Evolutionary conservation across 2,797 vertebrate genomes (phyloP).

Genomic region (Lagorchestes hirsutus): DNA sequence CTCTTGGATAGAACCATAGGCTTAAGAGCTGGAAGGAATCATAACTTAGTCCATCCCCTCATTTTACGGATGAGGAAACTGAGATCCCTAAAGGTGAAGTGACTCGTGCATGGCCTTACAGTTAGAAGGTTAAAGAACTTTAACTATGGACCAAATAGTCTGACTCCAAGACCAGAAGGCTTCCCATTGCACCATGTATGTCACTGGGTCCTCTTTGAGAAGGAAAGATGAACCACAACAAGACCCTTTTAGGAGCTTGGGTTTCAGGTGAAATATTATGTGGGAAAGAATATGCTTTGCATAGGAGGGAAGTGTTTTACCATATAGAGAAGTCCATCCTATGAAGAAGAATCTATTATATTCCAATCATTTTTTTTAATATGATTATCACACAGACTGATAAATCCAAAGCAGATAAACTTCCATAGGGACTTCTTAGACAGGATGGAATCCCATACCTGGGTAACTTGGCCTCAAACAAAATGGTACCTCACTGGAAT

Average conservation of each 20-base stretch:
- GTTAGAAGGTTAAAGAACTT: not conserved
- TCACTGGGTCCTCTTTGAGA: too few species aligned
- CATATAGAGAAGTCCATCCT: not conserved
- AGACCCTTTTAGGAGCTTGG: too few species aligned
- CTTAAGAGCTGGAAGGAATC: not conserved
- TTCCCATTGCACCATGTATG: not conserved
- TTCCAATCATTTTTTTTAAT: slow-evolving; percentile 1
- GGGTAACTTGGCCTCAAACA: slow-evolving; percentile 5
- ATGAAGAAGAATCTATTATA: not conserved
- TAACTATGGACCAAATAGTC: not conserved
- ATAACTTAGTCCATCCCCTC: not conserved
- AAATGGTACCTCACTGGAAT: not conserved
- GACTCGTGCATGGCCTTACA: not conserved
- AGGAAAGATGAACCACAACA: too few species aligned
- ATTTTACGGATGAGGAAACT: not conserved
- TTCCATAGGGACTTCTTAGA: not conserved
- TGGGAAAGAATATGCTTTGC: not conserved
- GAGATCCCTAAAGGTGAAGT: not conserved
- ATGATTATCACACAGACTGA: not conserved
- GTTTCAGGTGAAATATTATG: not conserved
- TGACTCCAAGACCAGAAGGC: not conserved
- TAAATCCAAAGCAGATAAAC: not conserved
- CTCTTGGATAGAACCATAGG: not conserved
- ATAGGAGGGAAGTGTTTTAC: not conserved
- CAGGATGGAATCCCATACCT: not conserved